Evolutionary conservation across 1,140 invertebrate species (phyloP), one percentile per base, ranked within the genome.

Genomic region (Oryzaephilus surinamensis): DNA sequence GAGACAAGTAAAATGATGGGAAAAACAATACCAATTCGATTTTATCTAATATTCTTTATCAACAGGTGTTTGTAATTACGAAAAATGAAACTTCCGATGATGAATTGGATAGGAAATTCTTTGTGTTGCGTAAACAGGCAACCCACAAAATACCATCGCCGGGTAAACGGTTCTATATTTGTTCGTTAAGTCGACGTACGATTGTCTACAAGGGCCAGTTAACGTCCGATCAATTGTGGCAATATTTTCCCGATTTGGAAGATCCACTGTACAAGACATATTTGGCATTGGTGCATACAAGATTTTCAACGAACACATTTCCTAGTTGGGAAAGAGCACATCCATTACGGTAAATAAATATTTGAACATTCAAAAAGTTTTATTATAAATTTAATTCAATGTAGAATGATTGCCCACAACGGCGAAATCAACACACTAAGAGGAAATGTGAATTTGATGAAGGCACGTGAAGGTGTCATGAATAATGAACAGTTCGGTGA

Each of bases 321-420:
- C 96, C 96, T 4, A 95, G 86, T 58, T 99, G 96, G 96, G 95
- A 97, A 64, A 76, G 95, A 54, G 94, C 96, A 8, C 96, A 99
- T 70, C 96, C 96, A n/a, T 71, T 97, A 54, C 81, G 94, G 86
- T 92, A 67, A 65, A 34, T 24, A 24, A 37, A 10, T 13, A 28
- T 28, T 5, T 4, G 5, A 5, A 28, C 10, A 28, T 28, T 11
- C 11, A n/a, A 18, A 26, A 42, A 27, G 26, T 41, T 10, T n/a
- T 21, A 24, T 33, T 38, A 17, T 8, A 31, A 7, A 11, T 14
- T 15, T 4, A 31, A 17, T 31, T 31, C 19, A 17, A 3, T 40
- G 21, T 64, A 92, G 91, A 61, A 77, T 93, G 39, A 67, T 99
- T 38, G 95, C 95, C 41, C 96, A 99, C 67, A 99, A 99, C 71